Evolutionary conservation across 2,113 vertebrate genomes (phyloP).

Genomic region (Eptesicus fuscus): DNA sequence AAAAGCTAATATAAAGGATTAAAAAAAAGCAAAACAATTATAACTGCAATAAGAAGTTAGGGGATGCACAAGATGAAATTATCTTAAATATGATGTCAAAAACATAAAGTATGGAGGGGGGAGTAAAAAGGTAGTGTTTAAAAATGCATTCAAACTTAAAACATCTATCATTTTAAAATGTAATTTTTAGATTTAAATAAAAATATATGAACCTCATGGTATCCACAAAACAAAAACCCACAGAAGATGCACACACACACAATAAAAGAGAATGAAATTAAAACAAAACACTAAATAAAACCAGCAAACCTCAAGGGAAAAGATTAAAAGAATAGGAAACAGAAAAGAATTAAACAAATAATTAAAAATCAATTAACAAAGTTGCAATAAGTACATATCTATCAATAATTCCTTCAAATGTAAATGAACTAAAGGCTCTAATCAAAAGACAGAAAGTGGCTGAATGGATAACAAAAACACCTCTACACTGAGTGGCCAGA

Average conservation of each 20-base stretch:
- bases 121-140: neutral
- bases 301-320: neutral
- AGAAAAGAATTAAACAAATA: too few species aligned
- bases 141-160: neutral
- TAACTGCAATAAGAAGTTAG: neutral
- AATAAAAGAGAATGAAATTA: neutral
- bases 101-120: neutral
- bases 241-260: neutral
- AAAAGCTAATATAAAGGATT: neutral
- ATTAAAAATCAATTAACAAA: too few species aligned
- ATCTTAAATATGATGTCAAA: neutral
- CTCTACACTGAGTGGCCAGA: too few species aligned
- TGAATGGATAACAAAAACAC: neutral
- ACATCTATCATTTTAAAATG: neutral
- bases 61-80: neutral
- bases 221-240: neutral
- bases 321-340: neutral
- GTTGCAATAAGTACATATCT: too few species aligned
- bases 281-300: neutral
- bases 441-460: neutral
- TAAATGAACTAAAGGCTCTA: neutral
- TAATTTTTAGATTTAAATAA: neutral
- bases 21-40: neutral
- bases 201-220: neutral
- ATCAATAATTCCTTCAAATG: neutral